Base-by-base conservation (phyloP, 2,113 vertebrate genomes). In the Vidua chalybeata region DNA sequence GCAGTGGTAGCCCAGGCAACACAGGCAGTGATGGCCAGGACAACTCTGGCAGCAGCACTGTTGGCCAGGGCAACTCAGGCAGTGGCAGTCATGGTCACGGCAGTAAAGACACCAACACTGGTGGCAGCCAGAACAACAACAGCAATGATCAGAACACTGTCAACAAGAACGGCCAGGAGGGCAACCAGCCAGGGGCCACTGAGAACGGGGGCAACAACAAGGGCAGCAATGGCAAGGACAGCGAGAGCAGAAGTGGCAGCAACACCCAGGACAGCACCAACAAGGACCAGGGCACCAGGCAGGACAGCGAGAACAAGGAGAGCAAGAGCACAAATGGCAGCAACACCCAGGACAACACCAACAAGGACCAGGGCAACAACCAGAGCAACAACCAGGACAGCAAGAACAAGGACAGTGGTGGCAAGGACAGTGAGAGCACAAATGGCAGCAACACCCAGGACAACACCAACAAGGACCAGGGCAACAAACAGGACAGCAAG, bases 151-250 rank as follows among this genome's bases (percentile, higher is more conserved):
- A 52, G 33, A 22, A 5, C 13, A 11, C 0, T 10, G 13, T 3
- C 16, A 12, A 9, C 1, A 0, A 7, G 22, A 67, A 30, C 19
- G 7, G 8, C 15, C 37, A 67, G 20, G 5, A 1, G 30, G 54
- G 3, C 13, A n/a, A 0, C 7, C 17, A 17, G 9, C 0, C n/a
- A 17, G 9, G 0, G 3, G 11, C 1, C 10, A 61, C 2, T 1
- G 2, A 12, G 23, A 11, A 10, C 6, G 2, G 10, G n/a, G 14
- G 4, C 22, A 10, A 2, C 46, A 48, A 5, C 22, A 11, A 28
- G 8, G 7, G 0, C 10, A 6, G 2, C 49, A 15, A 15, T 15
- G 3, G 0, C n/a, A 15, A 27, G 12, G 10, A 1, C 4, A 4
- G 3, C 1, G 1, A 45, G 11, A 26, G 16, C 27, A 18, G 27